phyloP scores from a whole-genome alignment of 2,888 invertebrate genomes.

The Leptinotarsa juncta region DNA sequence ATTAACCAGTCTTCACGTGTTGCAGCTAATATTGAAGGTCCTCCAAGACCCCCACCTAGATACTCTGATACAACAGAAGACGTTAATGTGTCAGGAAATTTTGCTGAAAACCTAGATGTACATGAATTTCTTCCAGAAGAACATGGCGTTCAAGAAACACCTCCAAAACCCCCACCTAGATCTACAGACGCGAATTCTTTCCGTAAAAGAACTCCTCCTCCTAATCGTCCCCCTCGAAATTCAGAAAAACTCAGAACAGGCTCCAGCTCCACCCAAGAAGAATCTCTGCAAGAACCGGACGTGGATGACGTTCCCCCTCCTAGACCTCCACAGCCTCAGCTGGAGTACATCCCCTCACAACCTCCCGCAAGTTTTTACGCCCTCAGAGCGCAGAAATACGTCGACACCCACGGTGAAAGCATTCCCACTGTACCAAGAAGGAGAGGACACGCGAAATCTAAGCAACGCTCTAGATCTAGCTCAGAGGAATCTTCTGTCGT shows the following conservation, averaged over 20 bases:
- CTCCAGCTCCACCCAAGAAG: constrained; percentile 32
- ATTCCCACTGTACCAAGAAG: constrained; percentile 65
- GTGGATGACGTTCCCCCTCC: constrained; percentile 61
- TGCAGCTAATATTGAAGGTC: neutral
- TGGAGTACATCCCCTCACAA: constrained; percentile 61
- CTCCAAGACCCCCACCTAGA: neutral
- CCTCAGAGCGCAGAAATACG: constrained; percentile 59
- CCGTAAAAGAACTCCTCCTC: constrained; percentile 62
- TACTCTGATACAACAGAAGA: neutral
- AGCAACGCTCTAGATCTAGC: constrained; percentile 54
- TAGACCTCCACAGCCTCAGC: constrained; percentile 63
- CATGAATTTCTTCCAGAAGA: neutral
- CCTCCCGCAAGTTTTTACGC: constrained; percentile 64
- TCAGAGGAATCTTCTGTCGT: constrained; percentile 54
- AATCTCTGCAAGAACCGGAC: constrained; percentile 52
- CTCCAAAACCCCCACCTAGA: constrained; percentile 27
- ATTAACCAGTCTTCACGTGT: no score
- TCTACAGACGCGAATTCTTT: constrained; percentile 34
- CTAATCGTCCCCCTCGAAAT: constrained; percentile 63
- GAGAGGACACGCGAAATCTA: constrained; percentile 65
- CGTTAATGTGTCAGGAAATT: neutral
- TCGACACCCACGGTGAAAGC: constrained; percentile 59
- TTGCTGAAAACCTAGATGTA: neutral
- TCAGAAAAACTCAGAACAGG: constrained; percentile 33
- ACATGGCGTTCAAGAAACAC: neutral